phyloP scores from a whole-genome alignment of 2,888 invertebrate genomes.

The Drosophila yooni region DNA sequence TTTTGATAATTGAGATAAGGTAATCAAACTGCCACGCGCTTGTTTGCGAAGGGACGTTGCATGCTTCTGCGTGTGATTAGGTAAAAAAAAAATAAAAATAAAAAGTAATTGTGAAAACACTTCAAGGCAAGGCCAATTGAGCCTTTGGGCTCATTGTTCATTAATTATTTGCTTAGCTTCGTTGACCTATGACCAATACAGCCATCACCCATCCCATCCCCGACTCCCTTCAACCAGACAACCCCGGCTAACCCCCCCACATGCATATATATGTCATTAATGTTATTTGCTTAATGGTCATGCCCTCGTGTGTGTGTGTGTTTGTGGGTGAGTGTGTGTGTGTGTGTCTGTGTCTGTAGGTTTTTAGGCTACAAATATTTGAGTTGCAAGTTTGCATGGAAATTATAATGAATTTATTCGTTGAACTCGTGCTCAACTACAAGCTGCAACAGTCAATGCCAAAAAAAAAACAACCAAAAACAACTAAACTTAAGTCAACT shows the following conservation, averaged over 20 bases:
- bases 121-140: slow-evolving; percentile 66
- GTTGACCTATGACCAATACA: slow-evolving; percentile 22
- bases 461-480: slow-evolving; percentile 10
- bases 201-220: slow-evolving; percentile 4
- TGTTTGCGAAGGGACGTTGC: neutral
- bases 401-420: slow-evolving; percentile 31
- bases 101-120: slow-evolving; percentile 34
- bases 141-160: slow-evolving; percentile 53
- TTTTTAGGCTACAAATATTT: slow-evolving; percentile 39
- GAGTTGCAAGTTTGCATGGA: slow-evolving; percentile 38
- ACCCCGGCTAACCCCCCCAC: no score
- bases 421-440: slow-evolving; percentile 18
- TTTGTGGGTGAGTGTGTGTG: slow-evolving; percentile 6
- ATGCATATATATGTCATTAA: slow-evolving; percentile 14
- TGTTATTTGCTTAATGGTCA: slow-evolving; percentile 34
- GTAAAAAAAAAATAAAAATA: neutral
- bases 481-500: slow-evolving; percentile 22
- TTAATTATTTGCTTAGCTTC: slow-evolving; percentile 70
- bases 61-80: slow-evolving; percentile 23
- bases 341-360: slow-evolving; percentile 1
- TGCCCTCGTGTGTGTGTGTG: neutral
- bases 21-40: slow-evolving; percentile 21
- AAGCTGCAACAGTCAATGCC: slow-evolving; percentile 30
- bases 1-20: slow-evolving; percentile 53
- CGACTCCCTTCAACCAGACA: neutral